Base-by-base conservation (phyloP, 1,140 invertebrate species). In the Drosophila virilis region DNA sequence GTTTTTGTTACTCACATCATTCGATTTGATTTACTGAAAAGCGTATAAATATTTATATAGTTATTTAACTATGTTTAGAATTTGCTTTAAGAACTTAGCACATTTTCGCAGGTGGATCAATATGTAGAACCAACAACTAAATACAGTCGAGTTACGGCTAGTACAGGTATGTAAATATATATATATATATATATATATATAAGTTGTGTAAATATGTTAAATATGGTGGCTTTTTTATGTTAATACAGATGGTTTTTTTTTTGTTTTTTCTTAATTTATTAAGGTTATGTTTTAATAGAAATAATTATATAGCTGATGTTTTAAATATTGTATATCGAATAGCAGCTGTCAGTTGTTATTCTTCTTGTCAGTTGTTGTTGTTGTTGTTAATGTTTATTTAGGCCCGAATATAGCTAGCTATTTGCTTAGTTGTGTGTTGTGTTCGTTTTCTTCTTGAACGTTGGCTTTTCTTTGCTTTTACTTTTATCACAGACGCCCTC, bases 401-500 rank as follows among this genome's bases (percentile, higher is more conserved):
- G 22, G 22, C 22, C 22, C 22, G 22, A 28, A 4, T 28, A 28
- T 4, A 28, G 22, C 22, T 28, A 5, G 22, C 22, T 28, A 28
- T 28, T 22, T 3, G 22, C 22, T 22, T 28, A 8, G 15, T 37
- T 17, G 43, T 60, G 6, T 15, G 43, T 60, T 37, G 22, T 28
- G 28, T 17, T 51, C 22, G 22, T 5, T 28, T 28, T 28, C 17
- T 28, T 3, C 22, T 28, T 28, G 2, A 28, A 28, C 22, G 22
- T 28, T 28, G 22, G 17, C 37, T 42, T n/a, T 28, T 12, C 37
- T 3, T 55, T 32, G 13, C 42, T 50, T 43, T 50, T n/a, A 37
- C n/a, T 32, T 22, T 64, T 80, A 80, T 79, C 77, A 80, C 77
- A 79, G 58, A 62, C 57, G 64, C 71, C 52, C 22, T 28, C 0